Percentiles rank a stretch among this genome's conserved stretches.
Conservation (phyloP, 2,113 vertebrate species). For the Phaethornis superciliosus region DNA sequence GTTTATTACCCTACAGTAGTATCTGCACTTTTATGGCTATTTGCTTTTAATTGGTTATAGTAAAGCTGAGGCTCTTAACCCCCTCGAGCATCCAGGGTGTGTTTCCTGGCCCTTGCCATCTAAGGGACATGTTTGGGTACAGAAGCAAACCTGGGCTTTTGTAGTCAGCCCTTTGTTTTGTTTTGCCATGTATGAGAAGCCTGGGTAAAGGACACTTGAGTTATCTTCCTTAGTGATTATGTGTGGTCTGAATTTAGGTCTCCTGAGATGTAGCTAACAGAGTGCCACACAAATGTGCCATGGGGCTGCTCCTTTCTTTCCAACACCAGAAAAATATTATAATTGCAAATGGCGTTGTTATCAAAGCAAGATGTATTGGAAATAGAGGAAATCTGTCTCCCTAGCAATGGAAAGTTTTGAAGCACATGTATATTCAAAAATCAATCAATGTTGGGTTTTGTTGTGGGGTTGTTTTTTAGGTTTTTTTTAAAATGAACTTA, state of each 20-base stretch:
- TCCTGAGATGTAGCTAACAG: not conserved
- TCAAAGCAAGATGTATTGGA: not conserved
- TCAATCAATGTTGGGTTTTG: too few relatives aligned
- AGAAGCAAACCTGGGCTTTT: not conserved
- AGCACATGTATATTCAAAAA: not conserved
- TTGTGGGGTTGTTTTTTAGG: not conserved
- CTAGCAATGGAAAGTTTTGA: not conserved
- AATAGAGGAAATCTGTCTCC: not conserved
- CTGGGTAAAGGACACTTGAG: not conserved
- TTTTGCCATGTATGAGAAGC: not conserved
- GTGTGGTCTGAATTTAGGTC: not conserved
- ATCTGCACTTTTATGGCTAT: constrained; percentile 77
- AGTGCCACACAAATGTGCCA: not conserved
- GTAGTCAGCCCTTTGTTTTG: not conserved
- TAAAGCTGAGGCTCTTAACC: constrained; percentile 39
- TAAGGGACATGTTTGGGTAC: not conserved
- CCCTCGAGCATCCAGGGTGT: constrained; percentile 9
- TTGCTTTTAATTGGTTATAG: constrained; percentile 72
- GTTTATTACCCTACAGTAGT: constrained; percentile 79
- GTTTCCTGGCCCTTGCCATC: not conserved
- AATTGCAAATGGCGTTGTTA: not conserved
- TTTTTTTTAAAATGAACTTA: not conserved
- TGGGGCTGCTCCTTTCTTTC: not conserved
- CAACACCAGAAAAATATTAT: not conserved
- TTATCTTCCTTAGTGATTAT: not conserved